A percentile compares a stretch with the other conserved stretches of the same genome.
Conservation (phyloP, 2,797 vertebrate genomes). For the Trachops cirrhosus region DNA sequence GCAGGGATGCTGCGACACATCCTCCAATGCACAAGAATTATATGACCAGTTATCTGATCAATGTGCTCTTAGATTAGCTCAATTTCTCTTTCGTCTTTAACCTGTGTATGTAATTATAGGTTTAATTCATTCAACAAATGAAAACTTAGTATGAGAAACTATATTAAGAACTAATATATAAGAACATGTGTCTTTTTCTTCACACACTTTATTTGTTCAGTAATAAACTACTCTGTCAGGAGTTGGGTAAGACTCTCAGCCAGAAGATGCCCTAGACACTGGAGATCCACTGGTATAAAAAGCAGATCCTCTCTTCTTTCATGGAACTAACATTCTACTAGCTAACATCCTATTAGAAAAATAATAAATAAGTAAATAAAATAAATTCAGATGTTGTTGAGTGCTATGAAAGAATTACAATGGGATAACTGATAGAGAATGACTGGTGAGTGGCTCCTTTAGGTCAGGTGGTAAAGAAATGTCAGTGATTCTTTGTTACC, state of each 20-base stretch:
- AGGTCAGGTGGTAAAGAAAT: neutral
- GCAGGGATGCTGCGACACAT: neutral
- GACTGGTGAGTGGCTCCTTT: neutral
- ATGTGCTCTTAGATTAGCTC: neutral
- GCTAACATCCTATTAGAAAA: neutral
- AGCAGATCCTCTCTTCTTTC: neutral
- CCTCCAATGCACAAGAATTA: rapidly evolving
- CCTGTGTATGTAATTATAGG: neutral
- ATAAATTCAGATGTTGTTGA: neutral
- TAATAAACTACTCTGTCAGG: neutral
- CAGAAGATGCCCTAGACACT: neutral
- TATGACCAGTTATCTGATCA: neutral
- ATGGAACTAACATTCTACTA: neutral
- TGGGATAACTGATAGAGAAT: neutral
- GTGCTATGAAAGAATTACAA: neutral
- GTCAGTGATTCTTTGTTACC: neutral
- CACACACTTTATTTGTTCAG: neutral
- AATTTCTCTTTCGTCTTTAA: neutral
- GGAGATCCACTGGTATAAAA: neutral
- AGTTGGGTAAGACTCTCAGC: neutral
- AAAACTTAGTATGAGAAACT: neutral
- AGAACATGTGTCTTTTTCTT: neutral
- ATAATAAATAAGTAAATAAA: neutral
- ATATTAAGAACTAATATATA: neutral
- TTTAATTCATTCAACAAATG: neutral